Evolutionary conservation across 2,888 invertebrate genomes (phyloP).

Genomic region (Tolmerus cingulatus): DNA sequence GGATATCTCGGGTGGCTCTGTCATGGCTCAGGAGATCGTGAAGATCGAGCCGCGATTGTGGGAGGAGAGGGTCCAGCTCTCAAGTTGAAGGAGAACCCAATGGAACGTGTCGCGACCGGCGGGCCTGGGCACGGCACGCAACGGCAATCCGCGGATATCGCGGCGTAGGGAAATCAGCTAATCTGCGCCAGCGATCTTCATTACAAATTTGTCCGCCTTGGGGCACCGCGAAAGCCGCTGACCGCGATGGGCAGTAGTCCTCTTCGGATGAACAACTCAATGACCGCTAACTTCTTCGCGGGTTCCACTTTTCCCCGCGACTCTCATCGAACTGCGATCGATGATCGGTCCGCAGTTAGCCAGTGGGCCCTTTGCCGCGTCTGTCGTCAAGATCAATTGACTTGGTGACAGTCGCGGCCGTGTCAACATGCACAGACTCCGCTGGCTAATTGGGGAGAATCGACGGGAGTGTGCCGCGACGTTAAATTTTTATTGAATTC

Average conservation of each 20-base stretch:
- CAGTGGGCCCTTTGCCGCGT: background rate
- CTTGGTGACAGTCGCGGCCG: background rate
- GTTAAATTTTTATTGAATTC: background rate
- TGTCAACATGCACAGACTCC: background rate
- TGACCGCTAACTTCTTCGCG: background rate
- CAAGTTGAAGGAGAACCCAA: slow-evolving; percentile 10
- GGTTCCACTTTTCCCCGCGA: background rate
- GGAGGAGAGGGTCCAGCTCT: background rate
- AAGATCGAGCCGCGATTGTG: background rate
- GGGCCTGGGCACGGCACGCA: background rate
- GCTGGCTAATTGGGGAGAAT: background rate
- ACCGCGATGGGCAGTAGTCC: background rate
- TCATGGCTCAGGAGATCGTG: slow-evolving; percentile 20
- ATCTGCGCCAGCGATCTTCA: background rate
- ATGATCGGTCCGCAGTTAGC: background rate
- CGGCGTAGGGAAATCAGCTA: background rate
- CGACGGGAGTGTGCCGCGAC: background rate
- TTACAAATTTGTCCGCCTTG: background rate
- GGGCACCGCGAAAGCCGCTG: background rate
- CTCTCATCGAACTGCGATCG: background rate
- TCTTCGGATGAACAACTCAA: background rate
- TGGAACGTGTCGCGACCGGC: background rate
- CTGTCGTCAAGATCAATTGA: background rate
- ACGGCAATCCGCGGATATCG: background rate
- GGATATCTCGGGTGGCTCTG: background rate